A percentile compares a stretch with the other conserved stretches of the same genome.
Conservation (phyloP, 2,797 vertebrate species). For the Onychomys arenicola region DNA sequence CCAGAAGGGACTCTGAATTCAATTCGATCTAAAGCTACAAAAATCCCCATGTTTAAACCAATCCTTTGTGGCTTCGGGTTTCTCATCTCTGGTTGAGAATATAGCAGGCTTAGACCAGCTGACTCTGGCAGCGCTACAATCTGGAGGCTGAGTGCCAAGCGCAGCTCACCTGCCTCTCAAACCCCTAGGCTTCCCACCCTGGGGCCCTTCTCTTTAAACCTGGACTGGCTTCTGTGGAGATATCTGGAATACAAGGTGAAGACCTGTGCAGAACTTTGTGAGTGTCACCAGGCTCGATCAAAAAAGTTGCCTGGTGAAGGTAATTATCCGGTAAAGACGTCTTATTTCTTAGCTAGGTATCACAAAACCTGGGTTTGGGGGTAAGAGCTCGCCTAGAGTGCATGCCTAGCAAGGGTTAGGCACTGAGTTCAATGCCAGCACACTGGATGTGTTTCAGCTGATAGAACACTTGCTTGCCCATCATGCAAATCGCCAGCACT, state of each 20-base stretch:
- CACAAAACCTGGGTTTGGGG: not conserved
- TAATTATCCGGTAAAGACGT: not conserved
- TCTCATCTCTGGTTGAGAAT: slow-evolving; percentile 34
- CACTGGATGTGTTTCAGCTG: not conserved
- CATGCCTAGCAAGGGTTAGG: not conserved
- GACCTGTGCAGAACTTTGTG: not conserved
- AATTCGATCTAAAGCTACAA: slow-evolving; percentile 50
- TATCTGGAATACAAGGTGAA: not conserved
- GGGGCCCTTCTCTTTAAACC: not conserved
- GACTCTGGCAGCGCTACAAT: not conserved
- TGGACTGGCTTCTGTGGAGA: not conserved
- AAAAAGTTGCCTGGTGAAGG: not conserved
- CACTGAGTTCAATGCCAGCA: not conserved
- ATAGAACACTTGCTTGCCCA: not conserved
- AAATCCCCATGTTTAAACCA: slow-evolving; percentile 32
- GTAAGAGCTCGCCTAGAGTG: not conserved
- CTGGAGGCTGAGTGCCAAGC: not conserved
- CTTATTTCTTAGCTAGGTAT: not conserved
- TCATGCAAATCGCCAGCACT: not conserved
- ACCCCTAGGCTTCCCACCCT: not conserved
- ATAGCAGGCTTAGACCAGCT: not conserved
- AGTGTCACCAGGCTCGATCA: not conserved
- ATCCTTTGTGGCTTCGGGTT: slow-evolving; percentile 74
- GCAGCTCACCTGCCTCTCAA: not conserved
- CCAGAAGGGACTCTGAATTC: slow-evolving; percentile 55